Conservation (phyloP, 2,113 vertebrate genomes). For the Barnardius zonarius region DNA sequence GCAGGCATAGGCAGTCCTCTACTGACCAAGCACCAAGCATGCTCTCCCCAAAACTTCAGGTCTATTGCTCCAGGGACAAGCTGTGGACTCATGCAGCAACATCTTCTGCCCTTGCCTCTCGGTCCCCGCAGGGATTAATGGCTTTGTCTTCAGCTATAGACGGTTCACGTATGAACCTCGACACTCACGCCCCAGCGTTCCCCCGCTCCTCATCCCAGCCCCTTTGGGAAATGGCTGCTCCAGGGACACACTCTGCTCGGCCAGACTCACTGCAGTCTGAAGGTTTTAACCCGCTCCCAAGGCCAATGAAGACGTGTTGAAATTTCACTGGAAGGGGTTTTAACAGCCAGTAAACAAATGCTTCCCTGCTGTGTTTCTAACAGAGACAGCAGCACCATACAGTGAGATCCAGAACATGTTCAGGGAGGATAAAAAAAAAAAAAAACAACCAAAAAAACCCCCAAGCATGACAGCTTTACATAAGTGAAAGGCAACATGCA, state of each 20-base stretch:
- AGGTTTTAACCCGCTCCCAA: fast-evolving
- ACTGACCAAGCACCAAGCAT: background rate
- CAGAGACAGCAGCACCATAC: background rate
- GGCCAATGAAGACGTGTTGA: background rate
- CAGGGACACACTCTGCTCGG: fast-evolving
- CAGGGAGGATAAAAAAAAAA: background rate
- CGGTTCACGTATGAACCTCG: fast-evolving
- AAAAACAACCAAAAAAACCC: background rate
- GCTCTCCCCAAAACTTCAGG: background rate
- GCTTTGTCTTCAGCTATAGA: background rate
- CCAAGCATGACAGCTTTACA: background rate
- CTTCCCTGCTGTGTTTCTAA: background rate
- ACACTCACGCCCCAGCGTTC: fast-evolving
- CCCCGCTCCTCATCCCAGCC: no score
- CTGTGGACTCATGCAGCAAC: fast-evolving
- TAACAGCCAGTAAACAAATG: background rate
- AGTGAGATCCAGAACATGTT: background rate
- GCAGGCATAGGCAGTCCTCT: background rate
- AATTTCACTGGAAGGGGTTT: background rate
- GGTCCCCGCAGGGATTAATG: fast-evolving
- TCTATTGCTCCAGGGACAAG: background rate
- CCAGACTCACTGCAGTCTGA: fast-evolving
- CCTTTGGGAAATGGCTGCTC: fast-evolving
- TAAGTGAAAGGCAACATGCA: background rate
- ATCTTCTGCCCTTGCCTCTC: fast-evolving